Percentiles rank a stretch among this genome's conserved stretches.
Conservation (phyloP, 2,797 vertebrate species). For the Myotis vivesi region DNA sequence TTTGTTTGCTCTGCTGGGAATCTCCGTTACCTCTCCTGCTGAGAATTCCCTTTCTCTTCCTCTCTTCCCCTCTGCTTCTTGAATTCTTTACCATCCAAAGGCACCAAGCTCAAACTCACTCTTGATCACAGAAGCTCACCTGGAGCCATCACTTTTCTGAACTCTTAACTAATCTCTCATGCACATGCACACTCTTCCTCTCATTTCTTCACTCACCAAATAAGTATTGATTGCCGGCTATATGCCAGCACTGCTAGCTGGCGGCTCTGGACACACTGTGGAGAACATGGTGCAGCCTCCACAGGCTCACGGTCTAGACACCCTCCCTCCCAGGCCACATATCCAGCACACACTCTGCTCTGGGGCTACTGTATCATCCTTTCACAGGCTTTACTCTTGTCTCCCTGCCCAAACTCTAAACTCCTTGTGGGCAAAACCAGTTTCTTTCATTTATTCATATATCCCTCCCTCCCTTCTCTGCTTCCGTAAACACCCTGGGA, state of each 20-base stretch:
- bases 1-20: not conserved
- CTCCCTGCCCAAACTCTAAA: not conserved
- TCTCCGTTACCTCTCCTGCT: not conserved
- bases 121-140: not conserved
- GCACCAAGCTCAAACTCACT: not conserved
- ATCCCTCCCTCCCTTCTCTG: not conserved
- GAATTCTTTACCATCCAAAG: not conserved
- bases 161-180: not conserved
- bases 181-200: not conserved
- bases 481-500: not conserved
- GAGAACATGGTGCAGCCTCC: not conserved
- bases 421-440: not conserved
- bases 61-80: not conserved
- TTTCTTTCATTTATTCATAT: not conserved
- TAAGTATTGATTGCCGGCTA: not conserved
- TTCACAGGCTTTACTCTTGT: not conserved
- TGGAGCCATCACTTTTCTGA: not conserved
- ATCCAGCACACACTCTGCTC: not conserved
- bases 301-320: fast-evolving
- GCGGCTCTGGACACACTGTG: not conserved
- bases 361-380: not conserved
- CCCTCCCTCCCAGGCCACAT: fast-evolving
- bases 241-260: too few species aligned
- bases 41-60: not conserved
- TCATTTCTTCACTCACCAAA: not conserved